phyloP scores from a whole-genome alignment of 2,888 invertebrate genomes.

The Ichneumoninae sp. region DNA sequence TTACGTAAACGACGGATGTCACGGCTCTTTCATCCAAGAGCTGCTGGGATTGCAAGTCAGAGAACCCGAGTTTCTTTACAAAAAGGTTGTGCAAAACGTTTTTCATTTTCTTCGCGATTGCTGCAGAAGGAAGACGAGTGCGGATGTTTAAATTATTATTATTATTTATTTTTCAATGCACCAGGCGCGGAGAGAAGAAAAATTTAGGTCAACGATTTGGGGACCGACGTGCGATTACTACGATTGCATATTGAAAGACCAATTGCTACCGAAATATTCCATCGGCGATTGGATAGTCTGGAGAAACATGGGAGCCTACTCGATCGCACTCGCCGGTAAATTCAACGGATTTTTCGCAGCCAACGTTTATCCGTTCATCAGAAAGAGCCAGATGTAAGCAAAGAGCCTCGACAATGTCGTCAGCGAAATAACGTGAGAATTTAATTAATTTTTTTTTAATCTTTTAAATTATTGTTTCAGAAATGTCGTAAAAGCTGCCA shows the following conservation, averaged over 20 bases:
- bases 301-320: constrained; percentile 88
- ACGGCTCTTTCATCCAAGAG: constrained; percentile 87
- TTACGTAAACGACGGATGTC: constrained; percentile 88
- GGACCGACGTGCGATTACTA: constrained; percentile 88
- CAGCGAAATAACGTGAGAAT: background rate
- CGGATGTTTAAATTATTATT: too few species aligned
- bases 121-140: too few species aligned
- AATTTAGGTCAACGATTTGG: constrained; percentile 84
- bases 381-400: constrained; percentile 80
- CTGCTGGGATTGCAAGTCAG: constrained; percentile 72
- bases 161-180: background rate
- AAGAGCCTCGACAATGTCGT: background rate
- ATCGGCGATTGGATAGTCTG: constrained; percentile 88
- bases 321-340: constrained; percentile 84
- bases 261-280: constrained; percentile 85
- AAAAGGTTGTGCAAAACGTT: constrained; percentile 36
- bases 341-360: constrained; percentile 87
- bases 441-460: background rate
- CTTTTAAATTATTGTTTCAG: background rate
- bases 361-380: constrained; percentile 81
- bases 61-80: constrained; percentile 70
- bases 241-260: constrained; percentile 85
- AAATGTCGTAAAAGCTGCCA: background rate
- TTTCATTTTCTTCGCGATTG: too few species aligned
- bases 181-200: constrained; percentile 69